Conservation (phyloP, 1,140 invertebrate species). For the Pogonus chalceus region DNA sequence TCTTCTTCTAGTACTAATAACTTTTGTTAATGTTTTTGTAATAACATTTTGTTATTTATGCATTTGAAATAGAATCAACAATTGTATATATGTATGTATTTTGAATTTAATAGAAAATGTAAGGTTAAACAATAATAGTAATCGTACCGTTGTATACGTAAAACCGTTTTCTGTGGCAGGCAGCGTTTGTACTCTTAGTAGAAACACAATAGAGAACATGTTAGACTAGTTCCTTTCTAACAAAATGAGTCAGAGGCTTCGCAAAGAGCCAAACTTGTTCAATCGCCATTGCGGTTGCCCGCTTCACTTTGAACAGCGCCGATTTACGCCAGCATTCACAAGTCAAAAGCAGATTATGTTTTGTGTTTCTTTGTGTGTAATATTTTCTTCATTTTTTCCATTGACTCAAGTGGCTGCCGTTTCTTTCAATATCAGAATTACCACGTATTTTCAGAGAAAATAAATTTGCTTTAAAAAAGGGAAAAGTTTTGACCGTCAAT, state of each 20-base stretch:
- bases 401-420: background rate
- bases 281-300: background rate
- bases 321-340: background rate
- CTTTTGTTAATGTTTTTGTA: no score
- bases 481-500: conserved; percentile 3
- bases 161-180: no score
- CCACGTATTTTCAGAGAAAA: conserved; percentile 2
- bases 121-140: no score
- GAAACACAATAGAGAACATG: no score
- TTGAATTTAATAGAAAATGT: no score
- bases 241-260: background rate
- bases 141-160: no score
- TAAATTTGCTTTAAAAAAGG: background rate
- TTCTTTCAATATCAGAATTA: conserved; percentile 1
- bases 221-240: background rate
- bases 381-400: conserved; percentile 6
- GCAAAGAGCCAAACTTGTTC: background rate
- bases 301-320: background rate
- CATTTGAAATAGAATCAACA: no score
- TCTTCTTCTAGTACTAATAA: no score
- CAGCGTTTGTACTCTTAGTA: no score
- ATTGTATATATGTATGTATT: no score
- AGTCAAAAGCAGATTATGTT: conserved; percentile 6
- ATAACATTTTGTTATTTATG: no score
- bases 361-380: conserved; percentile 3